Base-by-base conservation (phyloP, 2,888 invertebrate genomes). In the Calliopum simillimum region DNA sequence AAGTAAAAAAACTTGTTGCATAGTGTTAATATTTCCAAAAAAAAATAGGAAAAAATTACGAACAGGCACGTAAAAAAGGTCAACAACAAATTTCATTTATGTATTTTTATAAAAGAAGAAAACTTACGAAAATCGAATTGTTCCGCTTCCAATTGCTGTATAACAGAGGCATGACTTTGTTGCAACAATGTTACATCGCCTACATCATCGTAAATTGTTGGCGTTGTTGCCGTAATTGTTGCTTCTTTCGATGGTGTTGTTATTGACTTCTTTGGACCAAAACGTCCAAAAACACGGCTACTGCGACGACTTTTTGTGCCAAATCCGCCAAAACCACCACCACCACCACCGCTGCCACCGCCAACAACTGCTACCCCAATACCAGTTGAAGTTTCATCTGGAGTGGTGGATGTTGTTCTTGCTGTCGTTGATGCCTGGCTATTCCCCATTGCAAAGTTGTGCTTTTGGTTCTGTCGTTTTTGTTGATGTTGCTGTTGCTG, bases 91-190 rank as follows among this genome's bases (percentile, higher is more conserved):
- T 55, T n/a, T 41, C 63, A 44, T 71, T 12, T 62, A n/a, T n/a
- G 67, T 69, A 63, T 33, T 33, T 33, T 49, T 55, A 43, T 56
- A 56, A 12, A 47, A 69, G 46, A 59, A 69, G 73, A 75, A 76
- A 78, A 84, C 82, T 83, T 82, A 83, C 82, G 82, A 76, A 83
- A 81, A 82, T 83, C 84, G 77, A 82, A 78, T 81, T 80, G 82
- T 75, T 81, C 80, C 74, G 76, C 78, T 74, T 82, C 77, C 79
- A 81, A 79, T 79, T 81, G 84, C 69, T 75, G 75, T 71, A 75
- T 73, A 68, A 77, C 74, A 55, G 75, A 72, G 25, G 71, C 75
- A 72, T 76, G 76, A 62, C 74, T 74, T 62, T 73, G 75, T 46
- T 74, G 72, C 63, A 75, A 63, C 53, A 62, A 56, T 70, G 71